phyloP scores from a whole-genome alignment of 64 coral and sea anemone species.

The Montipora efflorescens region DNA sequence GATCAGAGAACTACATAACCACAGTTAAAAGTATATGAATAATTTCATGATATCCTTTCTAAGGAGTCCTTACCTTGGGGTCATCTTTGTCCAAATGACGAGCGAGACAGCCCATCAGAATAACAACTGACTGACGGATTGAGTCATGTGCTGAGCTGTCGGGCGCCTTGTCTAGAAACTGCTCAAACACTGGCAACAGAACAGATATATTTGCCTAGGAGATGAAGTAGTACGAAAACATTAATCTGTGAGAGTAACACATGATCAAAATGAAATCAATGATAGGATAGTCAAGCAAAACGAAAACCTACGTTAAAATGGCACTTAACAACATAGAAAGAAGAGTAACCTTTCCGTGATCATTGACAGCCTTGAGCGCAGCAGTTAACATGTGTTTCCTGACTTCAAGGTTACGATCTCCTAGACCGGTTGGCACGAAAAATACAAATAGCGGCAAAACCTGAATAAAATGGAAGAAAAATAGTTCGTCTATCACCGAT shows the following conservation, averaged over 20 bases:
- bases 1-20: no score
- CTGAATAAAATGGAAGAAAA: slow-evolving; percentile 24
- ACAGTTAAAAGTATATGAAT: no score
- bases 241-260: background rate
- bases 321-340: background rate
- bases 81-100: slow-evolving; percentile 97
- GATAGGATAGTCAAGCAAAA: no score
- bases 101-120: slow-evolving; percentile 94
- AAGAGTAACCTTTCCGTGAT: slow-evolving; percentile 95
- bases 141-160: slow-evolving; percentile 90
- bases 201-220: slow-evolving; percentile 80
- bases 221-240: background rate
- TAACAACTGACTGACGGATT: slow-evolving; percentile 94
- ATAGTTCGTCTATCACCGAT: background rate
- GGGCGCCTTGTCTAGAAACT: slow-evolving; percentile 88
- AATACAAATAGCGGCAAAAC: slow-evolving; percentile 85
- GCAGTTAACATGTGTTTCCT: slow-evolving; percentile 92
- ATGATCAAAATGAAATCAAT: no score
- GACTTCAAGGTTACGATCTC: slow-evolving; percentile 86
- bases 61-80: slow-evolving; percentile 67
- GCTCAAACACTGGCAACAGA: slow-evolving; percentile 89
- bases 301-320: background rate
- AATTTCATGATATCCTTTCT: no score
- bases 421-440: slow-evolving; percentile 95
- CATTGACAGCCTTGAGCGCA: slow-evolving; percentile 85